These are phyloP conservation scores for Mycogona germanica DNA, from an alignment of 2,888 invertebrate genomes.

Conservation along the genomic window DNA sequence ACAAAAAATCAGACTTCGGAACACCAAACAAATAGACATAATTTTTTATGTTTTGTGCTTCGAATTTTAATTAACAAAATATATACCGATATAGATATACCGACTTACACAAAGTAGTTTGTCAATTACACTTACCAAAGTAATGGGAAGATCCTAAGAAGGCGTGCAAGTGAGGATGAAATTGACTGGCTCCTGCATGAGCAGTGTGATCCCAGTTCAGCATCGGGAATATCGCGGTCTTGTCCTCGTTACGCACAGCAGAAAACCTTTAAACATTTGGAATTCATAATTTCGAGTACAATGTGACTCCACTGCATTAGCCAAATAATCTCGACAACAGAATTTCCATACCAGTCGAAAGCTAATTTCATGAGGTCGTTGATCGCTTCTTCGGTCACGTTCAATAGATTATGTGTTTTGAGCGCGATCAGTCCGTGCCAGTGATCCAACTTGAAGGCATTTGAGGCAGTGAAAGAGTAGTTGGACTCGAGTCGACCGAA, in stretches of 20 bases:
- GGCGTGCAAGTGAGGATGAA: conserved; percentile 38
- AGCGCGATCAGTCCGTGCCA: conserved; percentile 36
- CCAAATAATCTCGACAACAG: neutral
- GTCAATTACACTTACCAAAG: conserved; percentile 28
- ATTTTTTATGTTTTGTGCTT: neutral
- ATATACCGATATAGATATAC: neutral
- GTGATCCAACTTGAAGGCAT: conserved; percentile 36
- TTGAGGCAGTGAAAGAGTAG: conserved; percentile 34
- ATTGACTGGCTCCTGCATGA: conserved; percentile 38
- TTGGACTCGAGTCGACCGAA: conserved; percentile 35
- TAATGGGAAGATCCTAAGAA: conserved; percentile 32
- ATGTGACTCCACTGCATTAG: neutral
- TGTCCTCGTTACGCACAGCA: conserved; percentile 10
- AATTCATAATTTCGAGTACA: neutral
- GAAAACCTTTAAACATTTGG: conserved; percentile 10
- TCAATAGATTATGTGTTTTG: conserved; percentile 33
- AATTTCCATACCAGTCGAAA: conserved; percentile 28
- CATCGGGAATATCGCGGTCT: conserved; percentile 29
- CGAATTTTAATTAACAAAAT: neutral
- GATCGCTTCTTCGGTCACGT: conserved; percentile 30
- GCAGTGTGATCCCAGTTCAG: conserved; percentile 37
- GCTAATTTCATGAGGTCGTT: conserved; percentile 33
- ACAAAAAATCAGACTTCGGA: neutral
- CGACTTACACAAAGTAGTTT: neutral
- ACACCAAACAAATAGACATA: neutral